Evolutionary conservation across 2,888 invertebrate genomes (phyloP).

Genomic region (Silvanus unidentatus): DNA sequence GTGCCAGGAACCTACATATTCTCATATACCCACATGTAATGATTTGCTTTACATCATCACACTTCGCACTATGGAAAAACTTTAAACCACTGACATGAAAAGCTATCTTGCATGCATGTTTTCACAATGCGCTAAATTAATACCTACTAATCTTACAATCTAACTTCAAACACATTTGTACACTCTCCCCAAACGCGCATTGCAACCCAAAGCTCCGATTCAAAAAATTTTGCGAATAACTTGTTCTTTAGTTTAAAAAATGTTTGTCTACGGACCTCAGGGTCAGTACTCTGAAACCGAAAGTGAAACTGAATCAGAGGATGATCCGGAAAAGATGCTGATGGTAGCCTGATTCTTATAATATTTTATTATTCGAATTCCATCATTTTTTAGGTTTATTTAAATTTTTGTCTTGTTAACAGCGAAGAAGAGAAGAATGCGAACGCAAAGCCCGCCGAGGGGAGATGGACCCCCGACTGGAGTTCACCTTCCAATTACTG

Average conservation of each 20-base stretch:
- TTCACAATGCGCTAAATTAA: slow-evolving; percentile 9
- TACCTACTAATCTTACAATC: background rate
- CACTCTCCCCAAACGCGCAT: too few species aligned
- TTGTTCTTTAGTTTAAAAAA: slow-evolving; percentile 12
- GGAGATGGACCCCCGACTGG: slow-evolving; percentile 88
- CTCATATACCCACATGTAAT: slow-evolving; percentile 16
- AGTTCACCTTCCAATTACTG: slow-evolving; percentile 82
- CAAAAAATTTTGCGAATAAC: too few species aligned
- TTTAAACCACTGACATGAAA: slow-evolving; percentile 26
- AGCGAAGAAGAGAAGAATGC: slow-evolving; percentile 84
- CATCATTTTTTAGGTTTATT: slow-evolving; percentile 1
- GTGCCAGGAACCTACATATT: slow-evolving; percentile 36
- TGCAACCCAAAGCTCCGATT: too few species aligned
- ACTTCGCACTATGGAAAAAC: slow-evolving; percentile 28
- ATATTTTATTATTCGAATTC: background rate
- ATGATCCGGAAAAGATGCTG: slow-evolving; percentile 34
- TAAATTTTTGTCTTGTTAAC: slow-evolving; percentile 4
- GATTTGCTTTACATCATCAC: slow-evolving; percentile 18
- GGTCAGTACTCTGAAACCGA: slow-evolving; percentile 27
- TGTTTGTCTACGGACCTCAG: slow-evolving; percentile 38
- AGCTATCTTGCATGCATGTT: slow-evolving; percentile 21
- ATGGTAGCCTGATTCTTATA: slow-evolving; percentile 23
- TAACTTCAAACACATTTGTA: too few species aligned
- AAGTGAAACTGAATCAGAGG: slow-evolving; percentile 28
- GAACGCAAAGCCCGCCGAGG: slow-evolving; percentile 83